Conservation (phyloP, 2,888 invertebrate species). For the Heliconius erato region DNA sequence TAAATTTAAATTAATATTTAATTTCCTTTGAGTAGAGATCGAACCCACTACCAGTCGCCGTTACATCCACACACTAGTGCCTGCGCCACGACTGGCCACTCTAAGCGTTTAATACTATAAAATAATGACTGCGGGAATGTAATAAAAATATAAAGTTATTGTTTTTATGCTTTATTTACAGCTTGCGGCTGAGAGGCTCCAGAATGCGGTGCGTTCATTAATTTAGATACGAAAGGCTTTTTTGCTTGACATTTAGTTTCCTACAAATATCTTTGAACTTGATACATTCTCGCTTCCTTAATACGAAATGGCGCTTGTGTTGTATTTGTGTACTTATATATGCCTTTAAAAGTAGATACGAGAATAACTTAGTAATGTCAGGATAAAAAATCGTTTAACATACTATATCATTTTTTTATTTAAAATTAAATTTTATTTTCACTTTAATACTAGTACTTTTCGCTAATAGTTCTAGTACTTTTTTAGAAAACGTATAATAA, state of each 20-base stretch:
- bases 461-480: too few relatives aligned
- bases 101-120: not conserved
- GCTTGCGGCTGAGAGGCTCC: not conserved
- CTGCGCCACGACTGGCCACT: too few relatives aligned
- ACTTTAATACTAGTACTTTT: too few relatives aligned
- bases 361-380: too few relatives aligned
- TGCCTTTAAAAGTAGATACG: not conserved
- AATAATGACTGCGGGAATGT: not conserved
- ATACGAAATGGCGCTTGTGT: not conserved
- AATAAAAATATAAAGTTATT: constrained; percentile 5
- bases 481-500: too few relatives aligned
- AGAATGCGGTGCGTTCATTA: constrained; percentile 5
- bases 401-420: too few relatives aligned
- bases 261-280: constrained; percentile 31
- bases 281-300: constrained; percentile 12
- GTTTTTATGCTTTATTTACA: constrained; percentile 10
- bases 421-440: too few relatives aligned
- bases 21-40: too few relatives aligned
- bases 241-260: constrained; percentile 31
- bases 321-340: not conserved
- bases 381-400: too few relatives aligned
- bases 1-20: too few relatives aligned
- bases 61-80: too few relatives aligned
- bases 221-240: constrained; percentile 24
- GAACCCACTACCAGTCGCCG: too few relatives aligned